phyloP scores from a whole-genome alignment of 2,797 vertebrate genomes.

The Pelochelys cantorii region DNA sequence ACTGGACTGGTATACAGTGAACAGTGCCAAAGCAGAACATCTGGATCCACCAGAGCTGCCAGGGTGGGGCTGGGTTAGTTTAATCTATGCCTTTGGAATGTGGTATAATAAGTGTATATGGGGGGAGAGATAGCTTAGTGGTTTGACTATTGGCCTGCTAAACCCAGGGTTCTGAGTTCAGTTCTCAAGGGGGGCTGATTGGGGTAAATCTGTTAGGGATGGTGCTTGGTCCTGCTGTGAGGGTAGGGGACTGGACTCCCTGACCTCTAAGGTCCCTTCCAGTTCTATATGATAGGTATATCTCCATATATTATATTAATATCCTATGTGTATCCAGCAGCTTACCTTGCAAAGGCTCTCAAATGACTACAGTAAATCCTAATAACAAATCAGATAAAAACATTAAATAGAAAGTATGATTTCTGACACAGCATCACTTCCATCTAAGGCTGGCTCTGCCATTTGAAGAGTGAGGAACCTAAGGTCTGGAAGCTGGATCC shows the following conservation, averaged over 20 bases:
- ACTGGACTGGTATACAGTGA: background rate
- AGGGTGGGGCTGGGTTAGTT: background rate
- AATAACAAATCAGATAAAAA: background rate
- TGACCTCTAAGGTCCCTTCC: too few species aligned
- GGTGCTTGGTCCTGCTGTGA: too few species aligned
- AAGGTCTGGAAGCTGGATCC: too few species aligned
- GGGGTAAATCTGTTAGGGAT: too few species aligned
- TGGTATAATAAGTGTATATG: background rate
- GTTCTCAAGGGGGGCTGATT: too few species aligned
- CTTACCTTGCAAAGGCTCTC: accelerated
- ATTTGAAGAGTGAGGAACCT: background rate
- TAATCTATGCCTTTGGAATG: background rate
- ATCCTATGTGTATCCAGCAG: accelerated
- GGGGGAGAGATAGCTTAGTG: too few species aligned
- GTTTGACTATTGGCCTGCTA: too few species aligned
- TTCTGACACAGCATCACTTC: background rate
- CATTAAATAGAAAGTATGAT: background rate
- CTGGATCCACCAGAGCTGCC: background rate
- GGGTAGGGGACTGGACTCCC: too few species aligned
- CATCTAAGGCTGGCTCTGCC: background rate
- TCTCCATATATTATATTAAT: background rate
- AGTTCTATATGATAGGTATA: too few species aligned
- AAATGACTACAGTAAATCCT: background rate
- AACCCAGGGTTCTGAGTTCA: too few species aligned
- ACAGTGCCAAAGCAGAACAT: background rate